Evolutionary conservation across 2,797 vertebrate species (phyloP).

Genomic region (Dipus sagitta): DNA sequence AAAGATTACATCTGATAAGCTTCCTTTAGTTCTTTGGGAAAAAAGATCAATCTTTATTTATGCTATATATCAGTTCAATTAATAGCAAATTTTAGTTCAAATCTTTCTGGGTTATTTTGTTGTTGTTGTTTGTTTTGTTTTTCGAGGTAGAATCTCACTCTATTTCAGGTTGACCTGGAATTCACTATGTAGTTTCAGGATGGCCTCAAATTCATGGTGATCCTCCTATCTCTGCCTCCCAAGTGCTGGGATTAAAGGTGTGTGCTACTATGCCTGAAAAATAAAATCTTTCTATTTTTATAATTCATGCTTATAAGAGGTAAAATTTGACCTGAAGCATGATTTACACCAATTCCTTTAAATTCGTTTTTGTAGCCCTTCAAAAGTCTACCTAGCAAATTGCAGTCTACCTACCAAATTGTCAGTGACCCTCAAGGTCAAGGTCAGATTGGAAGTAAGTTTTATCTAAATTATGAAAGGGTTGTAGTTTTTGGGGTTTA

Average conservation of each 20-base stretch:
- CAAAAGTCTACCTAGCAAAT: neutral
- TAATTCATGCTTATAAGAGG: neutral
- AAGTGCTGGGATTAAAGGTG: no score
- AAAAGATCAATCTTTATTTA: neutral
- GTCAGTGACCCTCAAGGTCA: neutral
- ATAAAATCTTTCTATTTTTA: neutral
- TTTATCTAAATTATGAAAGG: neutral
- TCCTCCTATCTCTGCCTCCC: no score
- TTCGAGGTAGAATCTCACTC: neutral
- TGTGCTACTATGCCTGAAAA: no score
- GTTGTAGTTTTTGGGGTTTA: neutral
- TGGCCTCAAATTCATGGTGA: no score
- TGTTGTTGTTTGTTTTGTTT: neutral
- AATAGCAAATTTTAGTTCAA: constrained; percentile 21
- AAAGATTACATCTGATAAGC: neutral
- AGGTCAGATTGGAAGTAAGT: neutral
- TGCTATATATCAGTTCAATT: neutral
- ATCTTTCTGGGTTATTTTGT: neutral
- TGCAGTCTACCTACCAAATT: neutral
- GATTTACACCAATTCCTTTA: constrained; percentile 47
- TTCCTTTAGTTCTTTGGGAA: constrained; percentile 24
- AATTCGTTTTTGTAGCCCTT: neutral
- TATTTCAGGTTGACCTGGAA: no score
- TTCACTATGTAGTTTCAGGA: no score
- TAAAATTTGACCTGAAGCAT: neutral